phyloP scores from a whole-genome alignment of 2,888 invertebrate genomes.

The Stenodera caucasica region DNA sequence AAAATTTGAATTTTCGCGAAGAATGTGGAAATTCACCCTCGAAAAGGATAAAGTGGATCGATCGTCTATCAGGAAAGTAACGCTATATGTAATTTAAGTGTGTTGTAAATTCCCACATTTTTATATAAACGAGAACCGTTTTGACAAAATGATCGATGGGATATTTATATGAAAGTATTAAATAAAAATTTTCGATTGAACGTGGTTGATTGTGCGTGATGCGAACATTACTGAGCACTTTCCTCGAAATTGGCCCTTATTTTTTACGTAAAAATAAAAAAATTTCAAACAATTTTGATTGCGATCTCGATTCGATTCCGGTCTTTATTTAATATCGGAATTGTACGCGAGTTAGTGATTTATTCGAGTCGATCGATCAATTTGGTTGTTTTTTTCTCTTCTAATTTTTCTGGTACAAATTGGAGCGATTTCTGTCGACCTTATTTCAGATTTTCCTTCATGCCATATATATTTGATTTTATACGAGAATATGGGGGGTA shows the following conservation, averaged over 20 bases:
- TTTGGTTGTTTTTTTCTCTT: too few relatives aligned
- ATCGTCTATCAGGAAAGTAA: not conserved
- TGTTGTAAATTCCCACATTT: conserved; percentile 20
- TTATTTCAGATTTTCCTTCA: not conserved
- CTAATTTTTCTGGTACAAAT: too few relatives aligned
- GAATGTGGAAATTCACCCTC: not conserved
- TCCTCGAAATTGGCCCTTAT: conserved; percentile 2
- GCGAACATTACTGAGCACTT: conserved; percentile 36
- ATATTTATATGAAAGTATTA: conserved; percentile 23
- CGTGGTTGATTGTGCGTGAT: conserved; percentile 38
- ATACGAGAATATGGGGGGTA: not conserved
- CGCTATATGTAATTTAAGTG: conserved; percentile 10
- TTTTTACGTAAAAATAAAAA: too few relatives aligned
- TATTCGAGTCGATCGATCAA: too few relatives aligned
- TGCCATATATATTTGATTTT: not conserved
- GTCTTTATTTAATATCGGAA: not conserved
- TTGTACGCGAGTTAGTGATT: too few relatives aligned
- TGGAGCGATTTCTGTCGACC: too few relatives aligned
- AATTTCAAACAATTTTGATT: too few relatives aligned
- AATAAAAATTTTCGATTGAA: conserved; percentile 33
- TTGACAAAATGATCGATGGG: conserved; percentile 25
- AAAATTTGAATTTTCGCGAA: too few relatives aligned
- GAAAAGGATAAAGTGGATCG: not conserved
- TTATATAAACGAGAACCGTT: conserved; percentile 10
- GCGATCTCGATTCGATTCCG: not conserved